phyloP scores from a whole-genome alignment of 2,888 invertebrate genomes.

The Rosalia funebris region DNA sequence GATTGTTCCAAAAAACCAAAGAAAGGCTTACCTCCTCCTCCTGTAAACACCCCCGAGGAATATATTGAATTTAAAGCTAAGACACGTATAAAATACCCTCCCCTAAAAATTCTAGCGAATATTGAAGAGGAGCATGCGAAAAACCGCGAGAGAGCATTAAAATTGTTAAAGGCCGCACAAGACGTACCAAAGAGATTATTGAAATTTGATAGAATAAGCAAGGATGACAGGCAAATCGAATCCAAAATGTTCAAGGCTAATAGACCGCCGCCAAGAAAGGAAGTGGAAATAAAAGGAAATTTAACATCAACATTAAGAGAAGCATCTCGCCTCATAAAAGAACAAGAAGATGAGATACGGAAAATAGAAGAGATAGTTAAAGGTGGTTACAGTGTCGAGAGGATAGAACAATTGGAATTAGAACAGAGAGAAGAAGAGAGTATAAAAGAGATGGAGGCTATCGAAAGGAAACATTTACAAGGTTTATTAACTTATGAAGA shows the following conservation, averaged over 20 bases:
- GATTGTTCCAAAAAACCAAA: slow-evolving; percentile 27
- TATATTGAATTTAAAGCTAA: neutral
- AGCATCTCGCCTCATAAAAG: slow-evolving; percentile 65
- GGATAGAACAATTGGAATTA: slow-evolving; percentile 64
- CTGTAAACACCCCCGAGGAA: slow-evolving; percentile 38
- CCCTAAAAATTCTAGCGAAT: slow-evolving; percentile 39
- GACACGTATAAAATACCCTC: slow-evolving; percentile 42
- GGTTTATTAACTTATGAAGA: slow-evolving; percentile 71
- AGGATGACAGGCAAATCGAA: slow-evolving; percentile 16
- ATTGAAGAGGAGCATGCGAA: slow-evolving; percentile 32
- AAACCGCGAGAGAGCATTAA: slow-evolving; percentile 44
- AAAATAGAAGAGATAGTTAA: slow-evolving; percentile 66
- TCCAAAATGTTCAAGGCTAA: slow-evolving; percentile 25
- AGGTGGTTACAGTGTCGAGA: slow-evolving; percentile 63
- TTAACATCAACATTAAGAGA: slow-evolving; percentile 67
- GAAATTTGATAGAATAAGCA: neutral
- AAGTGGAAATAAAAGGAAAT: slow-evolving; percentile 64
- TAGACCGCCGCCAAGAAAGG: slow-evolving; percentile 38
- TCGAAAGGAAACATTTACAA: slow-evolving; percentile 70
- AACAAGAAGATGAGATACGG: slow-evolving; percentile 65
- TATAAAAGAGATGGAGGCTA: slow-evolving; percentile 66
- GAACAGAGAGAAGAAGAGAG: slow-evolving; percentile 65
- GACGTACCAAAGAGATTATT: slow-evolving; percentile 48
- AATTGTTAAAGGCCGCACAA: slow-evolving; percentile 44
- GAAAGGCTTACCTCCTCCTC: slow-evolving; percentile 31